Percentiles rank a stretch among this genome's conserved stretches.
phyloP scores from a whole-genome alignment of 2,113 vertebrate genomes.

The Solea solea region DNA sequence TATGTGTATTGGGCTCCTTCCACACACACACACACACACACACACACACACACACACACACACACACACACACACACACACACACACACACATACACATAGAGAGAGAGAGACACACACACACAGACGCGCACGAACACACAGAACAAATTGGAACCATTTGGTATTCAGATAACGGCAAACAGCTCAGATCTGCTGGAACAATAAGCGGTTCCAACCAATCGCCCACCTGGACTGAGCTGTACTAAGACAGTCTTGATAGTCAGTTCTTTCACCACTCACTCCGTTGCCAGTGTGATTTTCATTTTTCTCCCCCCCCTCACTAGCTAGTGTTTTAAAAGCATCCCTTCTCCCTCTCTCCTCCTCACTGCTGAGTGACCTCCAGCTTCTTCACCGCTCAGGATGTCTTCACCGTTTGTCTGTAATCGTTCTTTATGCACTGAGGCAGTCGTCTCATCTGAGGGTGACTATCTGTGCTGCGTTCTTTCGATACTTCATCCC shows the following conservation, averaged over 20 bases:
- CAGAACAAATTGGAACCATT: constrained; percentile 64
- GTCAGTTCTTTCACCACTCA: constrained; percentile 44
- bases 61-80: not conserved
- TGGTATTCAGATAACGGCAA: constrained; percentile 71
- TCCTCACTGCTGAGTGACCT: constrained; percentile 44
- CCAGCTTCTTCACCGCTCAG: constrained; percentile 43
- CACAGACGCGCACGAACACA: not conserved
- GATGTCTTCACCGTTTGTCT: constrained; percentile 22
- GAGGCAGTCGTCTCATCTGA: constrained; percentile 6
- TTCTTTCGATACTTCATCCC: constrained; percentile 14
- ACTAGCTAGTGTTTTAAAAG: constrained; percentile 20
- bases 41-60: not conserved
- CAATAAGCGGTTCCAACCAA: constrained; percentile 59
- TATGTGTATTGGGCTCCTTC: constrained; percentile 54
- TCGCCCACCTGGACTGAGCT: constrained; percentile 65
- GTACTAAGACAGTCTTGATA: constrained; percentile 47
- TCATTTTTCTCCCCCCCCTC: not conserved
- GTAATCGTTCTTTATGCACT: constrained; percentile 11
- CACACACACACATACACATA: not conserved
- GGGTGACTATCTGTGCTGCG: constrained; percentile 8
- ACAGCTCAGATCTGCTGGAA: constrained; percentile 66
- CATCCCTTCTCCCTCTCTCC: constrained; percentile 18
- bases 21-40: not conserved
- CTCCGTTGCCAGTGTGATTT: constrained; percentile 31
- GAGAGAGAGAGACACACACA: not conserved